These are phyloP conservation scores for Frankliniella fusca DNA, from an alignment of 2,888 invertebrate genomes.

Conservation along the genomic window DNA sequence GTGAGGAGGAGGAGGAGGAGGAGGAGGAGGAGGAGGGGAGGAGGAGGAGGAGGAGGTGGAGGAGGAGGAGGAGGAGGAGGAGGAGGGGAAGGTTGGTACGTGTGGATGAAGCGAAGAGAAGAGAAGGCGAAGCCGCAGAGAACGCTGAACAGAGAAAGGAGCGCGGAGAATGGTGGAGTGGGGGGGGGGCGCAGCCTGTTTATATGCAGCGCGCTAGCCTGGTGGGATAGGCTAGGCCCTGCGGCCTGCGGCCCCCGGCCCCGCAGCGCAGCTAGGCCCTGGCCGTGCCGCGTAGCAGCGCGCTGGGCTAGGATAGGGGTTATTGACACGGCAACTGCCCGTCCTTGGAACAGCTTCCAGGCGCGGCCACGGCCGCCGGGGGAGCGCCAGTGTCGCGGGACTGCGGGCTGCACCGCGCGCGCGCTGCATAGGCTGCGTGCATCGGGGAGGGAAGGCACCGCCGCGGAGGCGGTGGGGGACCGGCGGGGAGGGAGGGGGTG, in stretches of 20 bases:
- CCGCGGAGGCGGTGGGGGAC: no score
- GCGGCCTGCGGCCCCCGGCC: background rate
- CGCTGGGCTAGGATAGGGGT: slow-evolving; percentile 12
- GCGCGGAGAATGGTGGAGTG: background rate
- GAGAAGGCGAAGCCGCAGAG: background rate
- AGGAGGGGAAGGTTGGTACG: no score
- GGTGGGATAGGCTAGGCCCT: no score
- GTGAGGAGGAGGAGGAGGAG: background rate
- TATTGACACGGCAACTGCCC: slow-evolving; percentile 17
- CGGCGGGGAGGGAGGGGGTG: no score
- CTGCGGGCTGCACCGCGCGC: slow-evolving; percentile 11
- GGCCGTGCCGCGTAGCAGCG: background rate
- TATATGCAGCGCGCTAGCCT: background rate
- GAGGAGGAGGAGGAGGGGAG: background rate
- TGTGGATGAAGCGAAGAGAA: no score
- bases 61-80: background rate
- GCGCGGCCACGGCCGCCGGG: background rate
- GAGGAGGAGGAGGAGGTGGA: background rate
- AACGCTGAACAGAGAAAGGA: background rate
- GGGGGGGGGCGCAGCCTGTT: background rate
- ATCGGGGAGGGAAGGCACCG: background rate
- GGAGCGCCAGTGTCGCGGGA: background rate
- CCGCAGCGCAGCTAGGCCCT: background rate
- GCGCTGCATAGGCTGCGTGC: background rate
- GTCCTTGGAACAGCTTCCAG: slow-evolving; percentile 17